Conservation (phyloP, 2,888 invertebrate genomes). For the Diloba caeruleocephala region DNA sequence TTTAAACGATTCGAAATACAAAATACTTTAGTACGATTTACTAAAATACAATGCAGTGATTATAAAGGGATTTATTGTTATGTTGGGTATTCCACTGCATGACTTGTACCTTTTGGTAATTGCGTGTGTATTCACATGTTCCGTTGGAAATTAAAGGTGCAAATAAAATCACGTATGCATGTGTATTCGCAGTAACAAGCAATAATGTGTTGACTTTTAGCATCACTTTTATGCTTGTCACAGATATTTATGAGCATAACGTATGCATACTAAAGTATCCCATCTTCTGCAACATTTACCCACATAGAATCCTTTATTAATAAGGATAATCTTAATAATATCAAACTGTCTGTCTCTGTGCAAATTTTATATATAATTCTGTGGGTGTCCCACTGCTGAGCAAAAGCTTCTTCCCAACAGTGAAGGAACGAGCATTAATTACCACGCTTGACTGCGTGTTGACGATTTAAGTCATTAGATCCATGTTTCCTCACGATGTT, state of each 20-base stretch:
- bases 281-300: too few relatives aligned
- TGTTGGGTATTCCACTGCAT: conserved; percentile 34
- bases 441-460: too few relatives aligned
- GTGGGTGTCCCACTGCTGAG: too few relatives aligned
- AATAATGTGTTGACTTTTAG: conserved; percentile 37
- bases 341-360: too few relatives aligned
- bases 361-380: too few relatives aligned
- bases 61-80: conserved; percentile 61
- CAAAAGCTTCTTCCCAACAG: too few relatives aligned
- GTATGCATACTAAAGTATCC: too few relatives aligned
- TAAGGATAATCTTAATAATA: too few relatives aligned
- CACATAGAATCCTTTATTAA: too few relatives aligned
- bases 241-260: conserved; percentile 1
- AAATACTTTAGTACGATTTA: conserved; percentile 74
- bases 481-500: too few relatives aligned
- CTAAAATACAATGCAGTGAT: conserved; percentile 71
- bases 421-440: too few relatives aligned
- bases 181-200: conserved; percentile 24
- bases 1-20: conserved; percentile 78
- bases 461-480: too few relatives aligned
- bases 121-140: conserved; percentile 37
- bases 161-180: conserved; percentile 17
- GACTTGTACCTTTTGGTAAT: conserved; percentile 37
- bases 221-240: conserved; percentile 23
- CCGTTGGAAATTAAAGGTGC: conserved; percentile 32